Base-by-base conservation (phyloP, 2,797 vertebrate species). In the Sebastes trivittatus region DNA sequence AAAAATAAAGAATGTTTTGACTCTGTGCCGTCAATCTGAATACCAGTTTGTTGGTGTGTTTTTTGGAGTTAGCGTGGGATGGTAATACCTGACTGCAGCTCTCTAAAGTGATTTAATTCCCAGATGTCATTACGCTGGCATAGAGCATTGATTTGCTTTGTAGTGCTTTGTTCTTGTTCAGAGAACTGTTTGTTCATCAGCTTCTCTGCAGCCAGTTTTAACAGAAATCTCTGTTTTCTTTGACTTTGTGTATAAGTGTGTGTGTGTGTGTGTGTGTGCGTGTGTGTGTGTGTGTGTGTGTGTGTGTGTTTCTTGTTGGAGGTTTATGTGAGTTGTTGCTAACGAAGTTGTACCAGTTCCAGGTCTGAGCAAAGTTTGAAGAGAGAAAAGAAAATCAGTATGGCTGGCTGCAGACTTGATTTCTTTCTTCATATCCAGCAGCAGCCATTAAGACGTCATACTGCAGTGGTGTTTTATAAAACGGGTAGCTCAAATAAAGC, bases 81-180 rank as follows among this genome's bases (percentile, higher is more conserved):
- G 25, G 46, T 76, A 72, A 81, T 85, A 84, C 74, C 77, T 72
- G 75, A 80, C 80, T 89, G 79, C 74, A 78, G 69, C 77, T 87
- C 82, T 89, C 73, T 62, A 79, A 86, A 88, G 68, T 69, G 58
- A 85, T 90, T 88, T 76, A 75, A 90, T 82, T 92, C 91, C 88
- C 89, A 6, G 5, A 63, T 75, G 89, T 90, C 86, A 86, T 85
- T 85, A 80, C n/a, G 23, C 75, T 76, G 84, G 71, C 72, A 76
- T 73, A 8, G 18, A 77, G 34, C 54, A 32, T 69, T 84, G 84
- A 88, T 89, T 90, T 90, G 75, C 81, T 88, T 82, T 90, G 83
- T 73, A 74, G 69, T 10, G 82, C 78, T 89, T 87, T 90, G 83
- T 86, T 91, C 80, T 87, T 68, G 62, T 81, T 87, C 59, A 72